Base-by-base conservation (phyloP, 2,888 invertebrate species). In the Dynastes hyllus region DNA sequence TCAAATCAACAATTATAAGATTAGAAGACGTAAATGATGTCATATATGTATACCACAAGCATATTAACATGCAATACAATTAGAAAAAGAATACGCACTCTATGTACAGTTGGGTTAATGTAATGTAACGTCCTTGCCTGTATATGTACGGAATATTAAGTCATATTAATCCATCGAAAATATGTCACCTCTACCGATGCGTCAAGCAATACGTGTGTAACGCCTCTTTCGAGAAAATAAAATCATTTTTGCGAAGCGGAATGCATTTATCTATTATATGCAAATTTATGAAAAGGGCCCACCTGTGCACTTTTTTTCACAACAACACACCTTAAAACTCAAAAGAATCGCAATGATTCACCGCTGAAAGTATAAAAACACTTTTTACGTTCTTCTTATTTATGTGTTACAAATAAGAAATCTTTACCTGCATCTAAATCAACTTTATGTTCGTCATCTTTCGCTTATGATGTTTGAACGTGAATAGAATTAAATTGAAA, bases 311-410 rank as follows among this genome's bases (percentile, higher is more conserved):
- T 63, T 58, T 45, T 22, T 58, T 63, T 37, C 78, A 78, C 63
- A 78, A 78, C 78, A 78, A 78, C 78, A 78, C 78, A 73, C 78
- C 78, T 71, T 73, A 78, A 69, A 78, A 73, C 50, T 40, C 53
- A 40, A 61, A 45, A 22, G 71, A 65, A 70, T 63, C 29, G 53
- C 67, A 29, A 66, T 78, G 78, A 78, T 73, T 78, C 78, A 61
- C 58, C 63, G 61, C 22, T 40, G n/a, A 58, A 71, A 58, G 37
- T 6, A 50, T 13, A 27, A 61, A 61, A 61, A 55, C 27, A 55
- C 13, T 27, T 40, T 58, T 11, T 29, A 16, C n/a, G 61, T 61
- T 61, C 37, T n/a, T 8, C 13, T 40, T 27, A 75, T 75, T 61
- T 13, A 40, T 40, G 11, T 75, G 58, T 45, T 75, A 75, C 61